These are phyloP conservation scores for Oriolus oriolus DNA, from an alignment of 2,113 vertebrate species.

Conservation along the genomic window DNA sequence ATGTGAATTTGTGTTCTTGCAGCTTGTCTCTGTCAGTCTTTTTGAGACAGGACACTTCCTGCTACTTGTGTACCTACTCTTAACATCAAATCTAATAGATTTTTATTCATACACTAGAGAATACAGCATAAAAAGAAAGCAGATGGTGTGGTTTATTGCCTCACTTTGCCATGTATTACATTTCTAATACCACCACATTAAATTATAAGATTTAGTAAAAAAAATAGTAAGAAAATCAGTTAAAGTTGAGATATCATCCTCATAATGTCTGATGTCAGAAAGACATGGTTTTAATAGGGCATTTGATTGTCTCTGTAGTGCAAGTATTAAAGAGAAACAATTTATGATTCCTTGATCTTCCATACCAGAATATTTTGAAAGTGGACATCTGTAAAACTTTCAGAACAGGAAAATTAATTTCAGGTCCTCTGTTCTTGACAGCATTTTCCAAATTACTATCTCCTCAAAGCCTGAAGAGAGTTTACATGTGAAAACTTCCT, in stretches of 20 bases:
- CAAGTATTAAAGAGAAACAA: not conserved
- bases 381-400: not conserved
- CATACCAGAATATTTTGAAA: not conserved
- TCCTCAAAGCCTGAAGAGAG: not conserved
- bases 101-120: not conserved
- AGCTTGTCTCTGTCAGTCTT: not conserved
- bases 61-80: not conserved
- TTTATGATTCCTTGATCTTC: not conserved
- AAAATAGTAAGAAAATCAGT: not conserved
- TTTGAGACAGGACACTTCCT: not conserved
- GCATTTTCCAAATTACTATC: not conserved
- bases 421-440: not conserved
- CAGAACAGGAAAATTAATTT: not conserved
- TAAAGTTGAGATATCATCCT: not conserved
- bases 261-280: not conserved
- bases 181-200: not conserved
- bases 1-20: rapidly evolving
- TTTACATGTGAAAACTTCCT: not conserved
- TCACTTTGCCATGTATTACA: not conserved
- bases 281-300: rapidly evolving
- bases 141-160: not conserved
- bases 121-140: not conserved
- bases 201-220: not conserved
- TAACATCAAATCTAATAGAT: not conserved
- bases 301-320: not conserved